Percentiles rank a stretch among this genome's conserved stretches.
Conservation (phyloP, 2,888 invertebrate species). For the Baccha elongata region DNA sequence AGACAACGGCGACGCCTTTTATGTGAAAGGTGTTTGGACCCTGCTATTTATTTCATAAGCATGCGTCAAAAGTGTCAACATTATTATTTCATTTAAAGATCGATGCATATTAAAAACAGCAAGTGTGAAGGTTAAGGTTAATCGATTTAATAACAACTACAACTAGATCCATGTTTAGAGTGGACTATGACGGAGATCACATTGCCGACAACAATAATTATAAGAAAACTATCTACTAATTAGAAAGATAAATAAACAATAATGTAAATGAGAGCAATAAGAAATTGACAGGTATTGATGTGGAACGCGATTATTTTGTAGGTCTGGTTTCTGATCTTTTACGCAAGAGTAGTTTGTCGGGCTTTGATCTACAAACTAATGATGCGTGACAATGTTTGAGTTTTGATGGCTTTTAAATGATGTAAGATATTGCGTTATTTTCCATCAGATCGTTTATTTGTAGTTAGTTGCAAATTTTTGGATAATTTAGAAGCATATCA, state of each 20-base stretch:
- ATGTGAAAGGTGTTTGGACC: constrained; percentile 31
- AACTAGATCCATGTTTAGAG: neutral
- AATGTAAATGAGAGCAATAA: constrained; percentile 49
- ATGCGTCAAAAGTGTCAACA: constrained; percentile 19
- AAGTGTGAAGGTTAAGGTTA: constrained; percentile 22
- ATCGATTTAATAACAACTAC: constrained; percentile 6
- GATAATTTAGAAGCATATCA: neutral
- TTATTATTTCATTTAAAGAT: constrained; percentile 17
- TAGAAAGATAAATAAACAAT: constrained; percentile 16
- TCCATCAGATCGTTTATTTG: neutral
- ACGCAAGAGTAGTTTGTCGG: constrained; percentile 47
- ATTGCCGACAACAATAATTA: constrained; percentile 1
- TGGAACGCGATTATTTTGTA: constrained; percentile 40
- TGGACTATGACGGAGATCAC: constrained; percentile 16
- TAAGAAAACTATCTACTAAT: neutral
- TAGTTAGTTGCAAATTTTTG: neutral
- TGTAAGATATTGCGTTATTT: constrained; percentile 19
- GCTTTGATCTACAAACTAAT: constrained; percentile 50
- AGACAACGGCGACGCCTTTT: neutral
- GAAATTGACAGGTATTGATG: constrained; percentile 48
- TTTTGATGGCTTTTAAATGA: constrained; percentile 3
- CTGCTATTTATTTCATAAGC: constrained; percentile 35
- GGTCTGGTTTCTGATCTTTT: constrained; percentile 36
- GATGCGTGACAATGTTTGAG: constrained; percentile 39
- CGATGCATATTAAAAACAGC: neutral